Base-by-base conservation (phyloP, 2,113 vertebrate species). In the Antennarius striatus region DNA sequence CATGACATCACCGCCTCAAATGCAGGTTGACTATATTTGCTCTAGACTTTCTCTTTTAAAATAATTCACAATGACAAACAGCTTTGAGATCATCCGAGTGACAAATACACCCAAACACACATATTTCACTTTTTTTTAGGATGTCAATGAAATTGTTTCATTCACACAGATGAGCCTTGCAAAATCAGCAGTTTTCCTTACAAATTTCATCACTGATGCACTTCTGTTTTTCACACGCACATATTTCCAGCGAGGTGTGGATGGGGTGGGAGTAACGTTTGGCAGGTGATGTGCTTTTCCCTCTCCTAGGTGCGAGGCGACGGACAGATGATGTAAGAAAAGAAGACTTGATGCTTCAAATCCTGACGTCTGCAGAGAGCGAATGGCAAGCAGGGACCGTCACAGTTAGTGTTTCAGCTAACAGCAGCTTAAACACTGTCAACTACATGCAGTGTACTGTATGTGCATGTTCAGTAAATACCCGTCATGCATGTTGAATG, bases 121-220 rank as follows among this genome's bases (percentile, higher is more conserved):
- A 22, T 2, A 22, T 22, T 22, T 22, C 22, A 7, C 7, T 1
- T 36, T 36, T 36, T 5, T 36, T 36, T 7, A 36, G 32, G 3
- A 36, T 7, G 32, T 36, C 32, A 36, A 36, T 36, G 32, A 36
- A 36, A 36, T 7, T 1, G 45, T 47, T 15, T 6, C 13, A 54
- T 3, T 39, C 48, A n/a, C 45, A 16, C 29, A 49, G 51, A 2
- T 52, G 4, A 43, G 40, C 13, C 17, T 36, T 57, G 47, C 52
- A 7, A 36, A 45, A 5, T 62, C 61, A 7, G 54, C 0, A n/a
- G 0, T 15, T 56, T 53, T 12, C 14, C 29, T 40, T 0, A 4
- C 13, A 47, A 8, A 16, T 16, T 9, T 13, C 49, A 50, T 1
- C 36, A 15, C 7, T 60, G 5, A 49, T 0, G 0, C 1, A 10